These are phyloP conservation scores for Alitta virens DNA, from an alignment of 2,888 invertebrate species.

Conservation along the genomic window DNA sequence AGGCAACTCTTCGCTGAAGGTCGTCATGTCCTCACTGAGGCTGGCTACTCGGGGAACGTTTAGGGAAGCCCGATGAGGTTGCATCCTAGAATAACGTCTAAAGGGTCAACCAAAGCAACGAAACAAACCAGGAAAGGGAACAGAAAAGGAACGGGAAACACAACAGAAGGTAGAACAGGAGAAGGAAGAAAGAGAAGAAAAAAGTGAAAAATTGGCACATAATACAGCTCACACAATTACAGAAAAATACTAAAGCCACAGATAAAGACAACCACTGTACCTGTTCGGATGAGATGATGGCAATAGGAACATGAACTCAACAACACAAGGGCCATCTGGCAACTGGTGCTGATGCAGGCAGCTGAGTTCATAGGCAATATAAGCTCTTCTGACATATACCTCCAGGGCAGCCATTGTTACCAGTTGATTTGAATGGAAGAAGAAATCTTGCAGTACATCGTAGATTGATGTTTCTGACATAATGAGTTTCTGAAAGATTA, in stretches of 20 bases:
- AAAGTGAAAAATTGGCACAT: neutral
- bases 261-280: slow-evolving; percentile 32
- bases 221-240: neutral
- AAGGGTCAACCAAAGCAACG: neutral
- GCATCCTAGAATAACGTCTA: neutral
- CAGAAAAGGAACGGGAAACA: neutral
- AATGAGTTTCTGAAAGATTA: slow-evolving; percentile 77
- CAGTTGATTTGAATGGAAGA: slow-evolving; percentile 86
- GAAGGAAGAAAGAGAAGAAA: neutral
- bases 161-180: neutral
- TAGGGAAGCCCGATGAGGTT: neutral
- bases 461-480: slow-evolving; percentile 98
- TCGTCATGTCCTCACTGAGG: slow-evolving; percentile 39
- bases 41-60: slow-evolving; percentile 32
- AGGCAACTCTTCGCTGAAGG: slow-evolving; percentile 38
- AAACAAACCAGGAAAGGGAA: neutral
- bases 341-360: slow-evolving; percentile 88
- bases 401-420: slow-evolving; percentile 94
- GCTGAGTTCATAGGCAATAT: slow-evolving; percentile 68
- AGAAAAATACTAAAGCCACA: neutral
- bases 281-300: slow-evolving; percentile 95
- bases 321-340: slow-evolving; percentile 77
- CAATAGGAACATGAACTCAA: slow-evolving; percentile 91
- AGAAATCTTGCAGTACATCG: slow-evolving; percentile 96
- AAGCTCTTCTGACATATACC: slow-evolving; percentile 92